Conservation (phyloP, 2,797 vertebrate species). For the Schizothorax lantsangensis region DNA sequence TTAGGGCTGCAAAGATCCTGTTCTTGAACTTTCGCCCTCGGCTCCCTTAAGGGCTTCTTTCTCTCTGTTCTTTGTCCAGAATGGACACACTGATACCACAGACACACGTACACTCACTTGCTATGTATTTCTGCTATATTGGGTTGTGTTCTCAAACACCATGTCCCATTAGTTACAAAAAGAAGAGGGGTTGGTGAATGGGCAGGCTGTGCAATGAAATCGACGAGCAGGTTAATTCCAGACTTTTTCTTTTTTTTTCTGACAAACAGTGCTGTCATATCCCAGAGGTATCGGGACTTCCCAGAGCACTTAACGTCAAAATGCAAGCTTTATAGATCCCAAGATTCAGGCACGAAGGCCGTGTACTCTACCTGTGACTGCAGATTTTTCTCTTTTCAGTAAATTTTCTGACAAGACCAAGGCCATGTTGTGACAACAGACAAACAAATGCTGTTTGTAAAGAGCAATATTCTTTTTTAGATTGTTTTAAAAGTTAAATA, state of each 20-base stretch:
- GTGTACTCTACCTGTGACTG: not conserved
- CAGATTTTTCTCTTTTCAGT: constrained; percentile 5
- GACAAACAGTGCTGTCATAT: constrained; percentile 16
- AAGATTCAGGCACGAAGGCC: not conserved
- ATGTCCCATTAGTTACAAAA: constrained; percentile 17
- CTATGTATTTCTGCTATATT: constrained; percentile 20
- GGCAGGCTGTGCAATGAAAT: not conserved
- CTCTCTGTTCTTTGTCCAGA: constrained; percentile 23
- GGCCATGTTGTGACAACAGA: constrained; percentile 1
- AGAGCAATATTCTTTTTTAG: not conserved
- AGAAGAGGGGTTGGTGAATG: constrained; percentile 10
- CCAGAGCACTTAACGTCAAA: not conserved
- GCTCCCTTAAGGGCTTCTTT: constrained; percentile 1
- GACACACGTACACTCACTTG: not conserved
- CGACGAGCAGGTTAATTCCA: not conserved
- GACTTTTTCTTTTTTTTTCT: not conserved
- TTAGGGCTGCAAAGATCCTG: constrained; percentile 26
- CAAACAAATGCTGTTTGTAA: not conserved
- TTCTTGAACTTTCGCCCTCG: not conserved
- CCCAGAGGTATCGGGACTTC: constrained; percentile 5
- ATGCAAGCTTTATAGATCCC: not conserved
- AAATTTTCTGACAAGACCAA: constrained; percentile 8
- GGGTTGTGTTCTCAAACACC: constrained; percentile 19
- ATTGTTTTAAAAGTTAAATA: not conserved
- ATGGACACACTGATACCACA: constrained; percentile 24